phyloP scores from a whole-genome alignment of 2,888 invertebrate species.

The Nemotelus pantherinus region DNA sequence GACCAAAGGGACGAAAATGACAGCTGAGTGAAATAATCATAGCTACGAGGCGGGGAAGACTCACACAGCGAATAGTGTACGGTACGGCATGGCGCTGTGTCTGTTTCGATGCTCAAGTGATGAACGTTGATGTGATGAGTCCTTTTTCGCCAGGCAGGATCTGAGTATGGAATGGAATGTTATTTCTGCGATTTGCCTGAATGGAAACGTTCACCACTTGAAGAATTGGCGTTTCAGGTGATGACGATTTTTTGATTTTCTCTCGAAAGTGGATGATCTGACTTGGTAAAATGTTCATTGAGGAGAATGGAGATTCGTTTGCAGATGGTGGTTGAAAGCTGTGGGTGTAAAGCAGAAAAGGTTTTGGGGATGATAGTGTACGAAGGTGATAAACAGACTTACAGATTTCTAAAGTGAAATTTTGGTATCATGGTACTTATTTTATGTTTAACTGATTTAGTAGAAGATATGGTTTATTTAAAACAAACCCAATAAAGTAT shows the following conservation, averaged over 20 bases:
- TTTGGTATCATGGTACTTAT: too few species aligned
- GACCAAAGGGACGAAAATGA: slow-evolving; percentile 43
- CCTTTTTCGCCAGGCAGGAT: not conserved
- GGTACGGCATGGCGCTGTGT: slow-evolving; percentile 6
- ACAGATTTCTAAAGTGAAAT: too few species aligned
- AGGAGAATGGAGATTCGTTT: not conserved
- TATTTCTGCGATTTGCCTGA: not conserved
- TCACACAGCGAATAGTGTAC: slow-evolving; percentile 38
- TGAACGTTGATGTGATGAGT: slow-evolving; percentile 30
- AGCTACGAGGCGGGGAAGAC: slow-evolving; percentile 39
- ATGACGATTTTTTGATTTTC: slow-evolving; percentile 21
- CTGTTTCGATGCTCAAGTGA: slow-evolving; percentile 18
- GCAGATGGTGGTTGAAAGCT: not conserved
- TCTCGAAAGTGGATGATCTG: slow-evolving; percentile 11
- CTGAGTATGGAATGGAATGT: not conserved
- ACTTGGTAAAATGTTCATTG: slow-evolving; percentile 4
- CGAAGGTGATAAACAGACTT: too few species aligned
- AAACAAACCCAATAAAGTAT: too few species aligned
- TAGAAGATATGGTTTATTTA: too few species aligned
- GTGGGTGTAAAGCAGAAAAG: not conserved
- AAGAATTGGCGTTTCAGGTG: slow-evolving; percentile 24
- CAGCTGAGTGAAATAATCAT: slow-evolving; percentile 17
- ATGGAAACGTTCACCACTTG: slow-evolving; percentile 33
- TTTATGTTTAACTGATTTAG: too few species aligned
- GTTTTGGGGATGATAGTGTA: slow-evolving; percentile 2